These are phyloP conservation scores for Alviniconcha strummeri DNA, from an alignment of 2,888 invertebrate species.

Conservation along the genomic window DNA sequence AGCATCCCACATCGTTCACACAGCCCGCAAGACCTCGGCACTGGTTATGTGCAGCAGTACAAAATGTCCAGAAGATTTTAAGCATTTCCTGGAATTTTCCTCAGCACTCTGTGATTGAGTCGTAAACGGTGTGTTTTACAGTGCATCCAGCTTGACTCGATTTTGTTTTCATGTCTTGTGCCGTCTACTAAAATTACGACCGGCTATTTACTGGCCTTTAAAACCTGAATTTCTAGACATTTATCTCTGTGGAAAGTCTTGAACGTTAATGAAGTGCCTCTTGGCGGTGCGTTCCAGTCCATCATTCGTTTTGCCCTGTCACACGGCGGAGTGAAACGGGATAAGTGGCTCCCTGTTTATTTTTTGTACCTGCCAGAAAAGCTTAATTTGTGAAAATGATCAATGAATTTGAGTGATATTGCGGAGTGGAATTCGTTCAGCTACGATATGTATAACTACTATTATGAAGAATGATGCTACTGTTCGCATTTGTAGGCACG, in stretches of 20 bases:
- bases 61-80: not conserved
- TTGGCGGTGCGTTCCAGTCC: conserved; percentile 23
- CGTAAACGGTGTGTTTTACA: conserved; percentile 27
- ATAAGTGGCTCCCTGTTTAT: conserved; percentile 12
- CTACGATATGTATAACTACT: too few species aligned
- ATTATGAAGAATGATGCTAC: too few species aligned
- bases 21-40: too few species aligned
- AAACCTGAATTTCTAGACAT: conserved; percentile 24
- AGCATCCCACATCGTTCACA: too few species aligned
- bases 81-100: not conserved
- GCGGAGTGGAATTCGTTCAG: too few species aligned
- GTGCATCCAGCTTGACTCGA: conserved; percentile 31
- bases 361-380: not conserved
- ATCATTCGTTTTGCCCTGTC: conserved; percentile 22
- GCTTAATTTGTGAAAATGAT: too few species aligned
- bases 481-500: too few species aligned
- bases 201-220: conserved; percentile 17
- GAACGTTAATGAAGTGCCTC: conserved; percentile 17
- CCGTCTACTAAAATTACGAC: conserved; percentile 21
- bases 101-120: not conserved
- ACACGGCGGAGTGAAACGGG: not conserved
- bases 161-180: conserved; percentile 29
- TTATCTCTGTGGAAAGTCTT: conserved; percentile 28
- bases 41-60: too few species aligned
- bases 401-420: too few species aligned